Evolutionary conservation across 2,797 vertebrate genomes (phyloP).

Genomic region (Petrocephalus schoutedeni): DNA sequence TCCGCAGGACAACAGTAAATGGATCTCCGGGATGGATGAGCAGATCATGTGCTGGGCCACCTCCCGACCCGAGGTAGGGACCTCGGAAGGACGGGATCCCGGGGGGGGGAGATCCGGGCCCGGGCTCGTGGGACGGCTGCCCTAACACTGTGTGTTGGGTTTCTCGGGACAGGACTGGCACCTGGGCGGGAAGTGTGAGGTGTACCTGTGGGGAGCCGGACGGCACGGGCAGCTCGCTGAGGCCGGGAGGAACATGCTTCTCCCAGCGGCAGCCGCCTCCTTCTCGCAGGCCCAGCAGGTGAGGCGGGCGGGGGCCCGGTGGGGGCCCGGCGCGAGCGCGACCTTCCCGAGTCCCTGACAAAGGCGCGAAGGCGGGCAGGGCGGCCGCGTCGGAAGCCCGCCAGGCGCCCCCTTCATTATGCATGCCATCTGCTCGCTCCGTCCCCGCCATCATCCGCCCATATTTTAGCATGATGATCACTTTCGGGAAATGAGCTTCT

Average conservation of each 20-base stretch:
- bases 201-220: constrained; percentile 89
- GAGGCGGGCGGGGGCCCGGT: constrained; percentile 17
- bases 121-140: background rate
- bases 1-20: constrained; percentile 91
- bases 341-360: background rate
- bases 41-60: constrained; percentile 99
- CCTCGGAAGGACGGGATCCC: background rate
- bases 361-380: background rate
- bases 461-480: constrained; percentile 24
- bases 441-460: background rate
- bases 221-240: constrained; percentile 92
- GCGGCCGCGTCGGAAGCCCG: background rate
- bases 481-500: constrained; percentile 26
- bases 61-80: constrained; percentile 82
- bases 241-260: constrained; percentile 88
- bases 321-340: background rate
- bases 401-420: background rate
- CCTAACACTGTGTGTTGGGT: background rate
- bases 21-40: constrained; percentile 88
- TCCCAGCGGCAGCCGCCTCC: constrained; percentile 78
- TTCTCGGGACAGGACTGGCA: constrained; percentile 81
- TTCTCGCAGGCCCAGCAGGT: constrained; percentile 98
- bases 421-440: background rate
- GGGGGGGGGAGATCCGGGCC: background rate
- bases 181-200: constrained; percentile 91